Conservation (phyloP, 1,140 invertebrate species). For the Leptinotarsa defecta region DNA sequence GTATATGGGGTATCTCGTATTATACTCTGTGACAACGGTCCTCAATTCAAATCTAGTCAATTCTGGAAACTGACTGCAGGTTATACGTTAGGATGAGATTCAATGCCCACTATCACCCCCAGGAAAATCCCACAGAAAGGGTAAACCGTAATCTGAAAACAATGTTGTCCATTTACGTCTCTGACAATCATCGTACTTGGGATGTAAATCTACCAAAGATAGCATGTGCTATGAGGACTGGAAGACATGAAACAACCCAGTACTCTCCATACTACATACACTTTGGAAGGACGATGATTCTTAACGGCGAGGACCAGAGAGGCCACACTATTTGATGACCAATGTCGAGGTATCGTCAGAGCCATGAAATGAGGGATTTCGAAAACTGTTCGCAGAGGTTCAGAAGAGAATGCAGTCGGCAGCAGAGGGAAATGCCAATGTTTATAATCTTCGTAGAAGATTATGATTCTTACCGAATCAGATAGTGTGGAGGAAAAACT, state of each 20-base stretch:
- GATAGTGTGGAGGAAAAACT: conserved; percentile 19
- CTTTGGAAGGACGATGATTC: conserved; percentile 18
- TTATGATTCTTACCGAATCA: conserved; percentile 15
- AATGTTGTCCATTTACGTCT: too few species aligned
- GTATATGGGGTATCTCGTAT: conserved; percentile 22
- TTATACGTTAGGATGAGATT: conserved; percentile 19
- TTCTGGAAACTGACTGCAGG: conserved; percentile 19
- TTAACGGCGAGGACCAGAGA: conserved; percentile 11
- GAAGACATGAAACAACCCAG: conserved; percentile 8
- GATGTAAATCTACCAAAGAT: conserved; percentile 21
- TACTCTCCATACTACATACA: conserved; percentile 14
- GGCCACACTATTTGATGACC: neutral
- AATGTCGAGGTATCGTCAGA: neutral
- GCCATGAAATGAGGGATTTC: neutral
- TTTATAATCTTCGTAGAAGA: neutral
- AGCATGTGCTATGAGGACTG: conserved; percentile 19
- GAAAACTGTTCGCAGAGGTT: conserved; percentile 19
- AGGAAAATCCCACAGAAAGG: conserved; percentile 38
- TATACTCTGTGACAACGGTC: conserved; percentile 14
- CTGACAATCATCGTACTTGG: conserved; percentile 33
- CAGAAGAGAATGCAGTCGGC: neutral
- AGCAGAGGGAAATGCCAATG: neutral
- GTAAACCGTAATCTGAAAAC: conserved; percentile 49
- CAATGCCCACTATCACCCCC: conserved; percentile 29
- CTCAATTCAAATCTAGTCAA: neutral